Conservation (phyloP, 2,888 invertebrate species). For the Epinotia nisella region DNA sequence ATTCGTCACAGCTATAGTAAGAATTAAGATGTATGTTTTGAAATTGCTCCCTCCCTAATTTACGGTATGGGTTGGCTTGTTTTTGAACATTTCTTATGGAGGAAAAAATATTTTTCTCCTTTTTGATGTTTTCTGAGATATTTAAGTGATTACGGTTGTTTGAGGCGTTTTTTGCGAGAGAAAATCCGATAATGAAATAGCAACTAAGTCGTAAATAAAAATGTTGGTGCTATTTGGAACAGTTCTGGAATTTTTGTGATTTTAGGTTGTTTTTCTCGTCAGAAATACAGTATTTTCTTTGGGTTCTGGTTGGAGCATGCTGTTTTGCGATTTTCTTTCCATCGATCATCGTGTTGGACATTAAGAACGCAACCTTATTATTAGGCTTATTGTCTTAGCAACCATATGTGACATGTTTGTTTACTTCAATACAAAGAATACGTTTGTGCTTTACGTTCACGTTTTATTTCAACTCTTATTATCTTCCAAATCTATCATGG, state of each 20-base stretch:
- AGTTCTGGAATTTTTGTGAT: neutral
- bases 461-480: too few species aligned
- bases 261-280: neutral
- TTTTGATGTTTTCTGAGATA: slow-evolving; percentile 25
- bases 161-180: slow-evolving; percentile 4
- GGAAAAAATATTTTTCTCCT: slow-evolving; percentile 34
- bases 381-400: too few species aligned
- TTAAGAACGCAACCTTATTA: too few species aligned
- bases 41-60: slow-evolving; percentile 35
- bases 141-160: slow-evolving; percentile 39
- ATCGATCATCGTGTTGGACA: too few species aligned
- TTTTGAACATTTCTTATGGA: slow-evolving; percentile 38
- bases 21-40: slow-evolving; percentile 45
- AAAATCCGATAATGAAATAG: slow-evolving; percentile 26
- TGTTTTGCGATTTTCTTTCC: slow-evolving; percentile 3
- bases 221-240: neutral
- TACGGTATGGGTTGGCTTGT: slow-evolving; percentile 27
- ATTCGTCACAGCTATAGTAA: slow-evolving; percentile 48
- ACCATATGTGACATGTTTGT: too few species aligned
- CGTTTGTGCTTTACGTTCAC: too few species aligned
- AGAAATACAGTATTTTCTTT: neutral
- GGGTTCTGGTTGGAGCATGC: neutral
- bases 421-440: too few species aligned
- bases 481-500: too few species aligned
- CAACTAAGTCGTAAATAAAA: slow-evolving; percentile 32